Evolutionary conservation across 2,797 vertebrate genomes (phyloP), one percentile per base, ranked within the genome.

Genomic region (Parauchenoglanis punctatus): DNA sequence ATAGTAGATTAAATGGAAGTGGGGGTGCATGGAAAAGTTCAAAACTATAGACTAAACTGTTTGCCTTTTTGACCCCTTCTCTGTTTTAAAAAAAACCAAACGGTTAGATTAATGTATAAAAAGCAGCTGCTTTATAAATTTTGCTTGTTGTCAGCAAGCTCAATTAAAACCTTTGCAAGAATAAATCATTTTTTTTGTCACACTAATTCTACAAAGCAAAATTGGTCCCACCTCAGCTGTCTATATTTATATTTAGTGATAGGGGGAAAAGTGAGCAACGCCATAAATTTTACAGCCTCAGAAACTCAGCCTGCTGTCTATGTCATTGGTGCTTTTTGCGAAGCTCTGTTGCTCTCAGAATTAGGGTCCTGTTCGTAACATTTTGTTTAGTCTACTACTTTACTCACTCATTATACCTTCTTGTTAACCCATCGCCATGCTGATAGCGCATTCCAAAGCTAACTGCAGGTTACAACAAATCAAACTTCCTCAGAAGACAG

Each of bases 221-320:
- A 58, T 84, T 84, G 72, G 89, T 92, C 91, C 90, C 89, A 90
- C 85, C 89, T 93, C 94, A 95, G 94, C 94, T 95, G 94, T 92
- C 94, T 88, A 25, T 92, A 92, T 94, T 94, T 96, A 95, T 95
- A 93, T 94, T 95, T 95, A 93, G 94, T 90, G 86, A 93, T 85
- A 73, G 86, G 81, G 61, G 68, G 58, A 68, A 92, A 86, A 90
- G 90, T 91, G 91, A 91, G 89, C 89, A 87, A 88, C 82, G 91
- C 88, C 91, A 92, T 93, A 91, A 84, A 80, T 89, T 91, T 92
- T 88, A 67, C 25, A 77, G 17, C 78, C 90, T 81, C 11, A 89
- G 92, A 93, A 93, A 94, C 88, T 52, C 83, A 91, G 92, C 85
- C 90, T 91, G 88, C 89, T 86, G 86, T 83, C 86, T 78, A 61